These are phyloP conservation scores for Pararge aegeria DNA, from an alignment of 1,140 invertebrate species.

Conservation along the genomic window DNA sequence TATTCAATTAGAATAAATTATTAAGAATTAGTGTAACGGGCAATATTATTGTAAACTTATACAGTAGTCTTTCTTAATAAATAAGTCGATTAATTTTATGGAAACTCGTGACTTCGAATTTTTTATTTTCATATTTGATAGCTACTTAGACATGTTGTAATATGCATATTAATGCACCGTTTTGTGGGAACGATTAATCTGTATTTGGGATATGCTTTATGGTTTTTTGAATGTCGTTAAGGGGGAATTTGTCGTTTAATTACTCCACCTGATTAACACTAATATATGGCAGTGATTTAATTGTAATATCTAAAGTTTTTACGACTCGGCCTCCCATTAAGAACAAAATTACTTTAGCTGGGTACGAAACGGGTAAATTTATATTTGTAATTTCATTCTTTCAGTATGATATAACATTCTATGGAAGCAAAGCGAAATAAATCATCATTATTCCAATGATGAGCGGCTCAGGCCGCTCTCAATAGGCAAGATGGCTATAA, in stretches of 20 bases:
- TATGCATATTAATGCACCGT: conserved; percentile 26
- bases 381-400: not conserved
- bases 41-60: too few species aligned
- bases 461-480: too few species aligned
- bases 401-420: not conserved
- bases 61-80: too few species aligned
- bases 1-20: too few species aligned
- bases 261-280: conserved; percentile 28
- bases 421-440: too few species aligned
- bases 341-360: not conserved
- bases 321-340: not conserved
- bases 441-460: too few species aligned
- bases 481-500: too few species aligned
- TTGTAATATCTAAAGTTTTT: conserved; percentile 12
- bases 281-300: conserved; percentile 22
- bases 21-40: too few species aligned
- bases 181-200: conserved; percentile 20
- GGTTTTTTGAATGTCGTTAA: conserved; percentile 21
- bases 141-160: conserved; percentile 29
- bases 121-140: conserved; percentile 17
- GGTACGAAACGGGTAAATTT: too few species aligned
- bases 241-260: conserved; percentile 26
- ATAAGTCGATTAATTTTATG: not conserved
- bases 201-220: conserved; percentile 23
- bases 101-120: not conserved